Conservation (phyloP, 1,140 invertebrate genomes). For the Coelopa frigida region DNA sequence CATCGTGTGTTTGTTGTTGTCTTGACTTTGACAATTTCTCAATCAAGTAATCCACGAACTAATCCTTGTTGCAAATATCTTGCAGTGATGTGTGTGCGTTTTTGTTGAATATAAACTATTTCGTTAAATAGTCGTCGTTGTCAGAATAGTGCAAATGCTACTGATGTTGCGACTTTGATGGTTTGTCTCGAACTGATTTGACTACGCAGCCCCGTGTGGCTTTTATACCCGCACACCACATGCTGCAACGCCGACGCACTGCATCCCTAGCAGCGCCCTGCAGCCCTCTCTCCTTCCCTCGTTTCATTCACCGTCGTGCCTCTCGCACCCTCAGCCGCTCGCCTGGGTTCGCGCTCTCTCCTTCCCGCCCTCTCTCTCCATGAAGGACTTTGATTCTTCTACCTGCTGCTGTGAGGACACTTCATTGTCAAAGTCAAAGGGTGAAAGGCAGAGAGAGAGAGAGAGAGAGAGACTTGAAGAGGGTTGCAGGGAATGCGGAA, state of each 20-base stretch:
- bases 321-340: neutral
- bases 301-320: neutral
- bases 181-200: conserved; percentile 28
- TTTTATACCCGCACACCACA: conserved; percentile 37
- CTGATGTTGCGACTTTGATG: neutral
- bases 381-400: neutral
- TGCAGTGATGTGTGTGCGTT: too few relatives aligned
- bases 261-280: conserved; percentile 6
- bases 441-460: too few relatives aligned
- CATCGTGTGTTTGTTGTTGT: conserved; percentile 16
- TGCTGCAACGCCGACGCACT: too few relatives aligned
- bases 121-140: neutral
- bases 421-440: neutral
- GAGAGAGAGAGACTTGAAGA: too few relatives aligned
- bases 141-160: neutral
- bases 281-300: neutral
- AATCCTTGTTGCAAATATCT: too few relatives aligned
- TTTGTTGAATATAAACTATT: too few relatives aligned
- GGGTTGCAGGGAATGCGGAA: too few relatives aligned
- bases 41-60: conserved; percentile 22
- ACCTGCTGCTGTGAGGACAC: neutral
- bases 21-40: conserved; percentile 1
- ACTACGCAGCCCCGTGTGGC: conserved; percentile 13
- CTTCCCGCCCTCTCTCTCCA: neutral
- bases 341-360: neutral